Evolutionary conservation across 2,113 vertebrate species (phyloP), one percentile per base, ranked within the genome.

Genomic region (Ornithorhynchus anatinus): DNA sequence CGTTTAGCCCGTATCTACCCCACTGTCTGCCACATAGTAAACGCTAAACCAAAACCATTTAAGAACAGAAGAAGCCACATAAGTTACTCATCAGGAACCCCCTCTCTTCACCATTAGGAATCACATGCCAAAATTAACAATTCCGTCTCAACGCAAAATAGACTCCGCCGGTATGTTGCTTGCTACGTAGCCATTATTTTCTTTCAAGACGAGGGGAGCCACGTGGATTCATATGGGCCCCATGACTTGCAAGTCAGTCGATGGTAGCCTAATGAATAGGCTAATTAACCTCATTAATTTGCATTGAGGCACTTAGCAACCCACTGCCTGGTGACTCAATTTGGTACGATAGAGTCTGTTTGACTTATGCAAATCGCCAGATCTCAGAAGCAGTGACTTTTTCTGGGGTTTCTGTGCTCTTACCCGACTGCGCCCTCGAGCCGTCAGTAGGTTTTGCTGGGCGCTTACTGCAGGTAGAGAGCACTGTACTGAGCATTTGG

Each of bases 141-240:
- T 22, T 23, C 0, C 37, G 59, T 42, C 13, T 77, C 64, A 0
- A 0, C 8, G 10, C n/a, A 43, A 39, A 42, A 58, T 50, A 20
- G 3, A 8, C 2, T 12, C 9, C 37, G 22, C 1, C 33, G 57
- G 1, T 1, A 63, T 25, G 4, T 7, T 15, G 47, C 31, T 22
- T 60, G 7, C 36, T 16, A 4, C 1, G 60, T 39, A 60, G n/a
- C 0, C 16, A 0, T 16, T 29, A n/a, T n/a, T n/a, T n/a, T n/a
- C 42, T 53, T 72, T 35, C 4, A 42, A 71, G 32, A 14, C 17
- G 20, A 50, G 1, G 0, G 7, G 67, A 57, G 60, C 20, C 39
- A 8, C 2, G 8, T 47, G 31, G 76, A 42, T 12, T 1, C 7
- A 22, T 3, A 31, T 31, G 1, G 7, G 10, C 15, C 11, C 54